These are phyloP conservation scores for Thalassoma bifasciatum DNA, from an alignment of 2,113 vertebrate species.

Conservation along the genomic window DNA sequence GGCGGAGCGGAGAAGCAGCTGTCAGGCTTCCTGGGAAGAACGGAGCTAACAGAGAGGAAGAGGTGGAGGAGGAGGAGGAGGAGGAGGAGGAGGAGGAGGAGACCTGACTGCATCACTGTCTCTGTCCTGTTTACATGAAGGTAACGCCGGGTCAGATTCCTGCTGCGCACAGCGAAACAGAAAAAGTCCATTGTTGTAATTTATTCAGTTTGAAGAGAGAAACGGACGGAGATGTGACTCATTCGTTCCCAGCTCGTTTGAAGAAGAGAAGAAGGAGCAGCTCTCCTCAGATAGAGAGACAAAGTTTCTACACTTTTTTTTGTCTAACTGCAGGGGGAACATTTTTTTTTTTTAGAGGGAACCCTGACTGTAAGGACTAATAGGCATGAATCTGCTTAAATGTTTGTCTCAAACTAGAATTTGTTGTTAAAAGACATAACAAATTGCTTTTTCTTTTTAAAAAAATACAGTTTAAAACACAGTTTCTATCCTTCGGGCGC, in stretches of 20 bases:
- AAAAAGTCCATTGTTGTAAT: not conserved
- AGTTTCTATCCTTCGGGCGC: too few species aligned
- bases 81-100: not conserved
- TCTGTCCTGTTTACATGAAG: conserved; percentile 2
- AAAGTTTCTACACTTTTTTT: not conserved
- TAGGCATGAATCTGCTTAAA: too few species aligned
- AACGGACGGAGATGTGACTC: not conserved
- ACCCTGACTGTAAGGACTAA: too few species aligned
- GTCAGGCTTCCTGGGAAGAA: conserved; percentile 21
- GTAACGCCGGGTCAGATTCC: not conserved
- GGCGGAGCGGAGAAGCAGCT: conserved; percentile 23
- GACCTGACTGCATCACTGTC: not conserved
- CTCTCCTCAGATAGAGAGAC: not conserved
- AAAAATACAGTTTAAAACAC: too few species aligned
- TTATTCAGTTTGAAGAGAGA: not conserved
- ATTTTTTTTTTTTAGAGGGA: too few species aligned
- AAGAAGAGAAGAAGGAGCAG: not conserved
- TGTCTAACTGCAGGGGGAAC: too few species aligned
- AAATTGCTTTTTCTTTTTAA: too few species aligned
- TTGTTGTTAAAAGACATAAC: too few species aligned
- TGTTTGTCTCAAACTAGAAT: too few species aligned
- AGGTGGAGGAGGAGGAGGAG: not conserved
- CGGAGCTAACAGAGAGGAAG: conserved; percentile 3
- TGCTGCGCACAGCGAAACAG: conserved; percentile 3
- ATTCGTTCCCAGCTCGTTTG: not conserved